phyloP scores from a whole-genome alignment of 2,888 invertebrate species.

The Drosophila borealis region DNA sequence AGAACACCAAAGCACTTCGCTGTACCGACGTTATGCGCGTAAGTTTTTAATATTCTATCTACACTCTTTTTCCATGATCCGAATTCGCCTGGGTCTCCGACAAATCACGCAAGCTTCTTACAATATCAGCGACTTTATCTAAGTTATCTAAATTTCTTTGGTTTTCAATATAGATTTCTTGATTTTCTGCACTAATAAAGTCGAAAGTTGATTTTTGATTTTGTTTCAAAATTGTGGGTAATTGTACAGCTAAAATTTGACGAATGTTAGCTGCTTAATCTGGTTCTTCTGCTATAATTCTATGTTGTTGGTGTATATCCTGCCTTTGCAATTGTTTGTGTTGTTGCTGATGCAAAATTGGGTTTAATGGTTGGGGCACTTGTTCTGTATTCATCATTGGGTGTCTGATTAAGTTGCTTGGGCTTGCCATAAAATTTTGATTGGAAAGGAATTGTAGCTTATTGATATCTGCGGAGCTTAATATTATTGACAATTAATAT shows the following conservation, averaged over 20 bases:
- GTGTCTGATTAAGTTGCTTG: neutral
- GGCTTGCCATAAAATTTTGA: neutral
- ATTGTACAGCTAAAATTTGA: neutral
- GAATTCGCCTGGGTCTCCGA: too few relatives aligned
- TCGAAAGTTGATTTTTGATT: neutral
- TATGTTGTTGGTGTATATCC: neutral
- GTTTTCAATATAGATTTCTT: neutral
- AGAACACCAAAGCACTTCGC: neutral
- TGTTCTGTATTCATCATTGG: neutral
- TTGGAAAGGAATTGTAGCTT: neutral
- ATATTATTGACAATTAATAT: neutral
- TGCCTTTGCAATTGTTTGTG: constrained; percentile 1
- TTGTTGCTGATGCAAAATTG: neutral
- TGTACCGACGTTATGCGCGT: too few relatives aligned
- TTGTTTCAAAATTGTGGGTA: neutral
- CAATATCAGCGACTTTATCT: neutral
- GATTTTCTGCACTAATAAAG: neutral
- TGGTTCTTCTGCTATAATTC: neutral
- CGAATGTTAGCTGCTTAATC: neutral
- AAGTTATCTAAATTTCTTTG: too few relatives aligned
- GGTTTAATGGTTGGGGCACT: neutral
- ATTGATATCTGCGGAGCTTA: neutral
- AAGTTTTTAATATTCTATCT: too few relatives aligned
- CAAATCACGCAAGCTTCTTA: neutral
- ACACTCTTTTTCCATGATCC: too few relatives aligned